phyloP scores from a whole-genome alignment of 2,113 vertebrate genomes.

The Gopherus evgoodei region DNA sequence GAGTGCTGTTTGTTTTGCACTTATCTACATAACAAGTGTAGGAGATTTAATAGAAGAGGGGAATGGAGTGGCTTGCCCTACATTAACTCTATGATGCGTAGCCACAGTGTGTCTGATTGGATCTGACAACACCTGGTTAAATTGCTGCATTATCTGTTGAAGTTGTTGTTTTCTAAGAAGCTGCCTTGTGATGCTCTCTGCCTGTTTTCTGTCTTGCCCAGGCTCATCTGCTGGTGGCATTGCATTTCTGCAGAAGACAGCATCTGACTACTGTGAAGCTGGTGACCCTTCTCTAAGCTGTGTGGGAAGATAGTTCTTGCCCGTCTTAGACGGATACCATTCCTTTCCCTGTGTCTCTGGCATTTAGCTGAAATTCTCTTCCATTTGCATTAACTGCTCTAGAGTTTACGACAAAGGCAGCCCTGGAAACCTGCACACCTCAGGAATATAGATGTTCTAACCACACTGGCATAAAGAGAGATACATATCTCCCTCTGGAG shows the following conservation, averaged over 20 bases:
- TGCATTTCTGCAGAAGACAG: slow-evolving; percentile 1
- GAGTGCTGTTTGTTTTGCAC: slow-evolving; percentile 58
- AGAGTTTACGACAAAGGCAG: neutral
- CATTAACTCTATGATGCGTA: slow-evolving; percentile 38
- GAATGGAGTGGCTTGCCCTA: slow-evolving; percentile 59
- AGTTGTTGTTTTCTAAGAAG: slow-evolving; percentile 23
- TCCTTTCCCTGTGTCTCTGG: neutral
- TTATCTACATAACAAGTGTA: slow-evolving; percentile 61
- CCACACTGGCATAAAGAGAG: neutral
- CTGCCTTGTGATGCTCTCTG: neutral
- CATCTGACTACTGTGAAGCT: neutral
- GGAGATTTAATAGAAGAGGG: slow-evolving; percentile 23
- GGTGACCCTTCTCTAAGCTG: neutral
- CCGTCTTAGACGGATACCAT: neutral
- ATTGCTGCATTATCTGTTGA: slow-evolving; percentile 40
- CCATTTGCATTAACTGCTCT: neutral
- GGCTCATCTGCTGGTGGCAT: neutral
- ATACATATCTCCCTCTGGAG: neutral
- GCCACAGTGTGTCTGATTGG: slow-evolving; percentile 31
- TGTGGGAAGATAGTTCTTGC: neutral
- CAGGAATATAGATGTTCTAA: neutral
- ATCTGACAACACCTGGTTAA: slow-evolving; percentile 60
- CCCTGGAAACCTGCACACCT: neutral
- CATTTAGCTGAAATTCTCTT: neutral
- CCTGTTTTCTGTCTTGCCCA: neutral